phyloP scores from a whole-genome alignment of 2,113 vertebrate species.

The Halcyon malimbica region DNA sequence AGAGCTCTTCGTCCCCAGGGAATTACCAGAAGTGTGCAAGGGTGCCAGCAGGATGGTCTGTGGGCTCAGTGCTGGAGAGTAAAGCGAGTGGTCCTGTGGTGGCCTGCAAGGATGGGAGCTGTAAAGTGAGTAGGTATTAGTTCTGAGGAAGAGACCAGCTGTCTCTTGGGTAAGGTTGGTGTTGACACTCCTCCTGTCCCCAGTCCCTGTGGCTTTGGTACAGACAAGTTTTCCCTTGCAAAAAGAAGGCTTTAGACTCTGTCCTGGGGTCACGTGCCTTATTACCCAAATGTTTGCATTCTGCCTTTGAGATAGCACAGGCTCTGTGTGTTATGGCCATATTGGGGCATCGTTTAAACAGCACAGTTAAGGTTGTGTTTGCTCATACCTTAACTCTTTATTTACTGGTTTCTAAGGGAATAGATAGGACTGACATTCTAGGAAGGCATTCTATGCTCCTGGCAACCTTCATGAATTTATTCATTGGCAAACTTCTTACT shows the following conservation, averaged over 20 bases:
- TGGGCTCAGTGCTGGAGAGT: neutral
- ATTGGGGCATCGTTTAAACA: conserved; percentile 61
- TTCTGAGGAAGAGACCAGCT: neutral
- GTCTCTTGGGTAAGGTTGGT: neutral
- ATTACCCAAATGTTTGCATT: conserved; percentile 47
- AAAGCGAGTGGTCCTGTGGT: fast-evolving
- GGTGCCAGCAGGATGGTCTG: neutral
- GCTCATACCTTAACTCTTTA: conserved; percentile 57
- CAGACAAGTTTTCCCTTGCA: neutral
- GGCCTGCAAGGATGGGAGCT: fast-evolving
- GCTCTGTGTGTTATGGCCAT: conserved; percentile 47
- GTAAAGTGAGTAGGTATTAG: neutral
- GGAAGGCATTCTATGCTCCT: neutral
- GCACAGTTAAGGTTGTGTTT: conserved; percentile 41
- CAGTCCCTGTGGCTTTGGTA: fast-evolving
- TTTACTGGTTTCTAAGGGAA: conserved; percentile 30
- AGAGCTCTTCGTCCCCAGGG: neutral
- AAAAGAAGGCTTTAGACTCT: neutral
- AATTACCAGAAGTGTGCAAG: neutral
- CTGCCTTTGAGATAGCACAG: conserved; percentile 59
- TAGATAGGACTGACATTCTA: neutral
- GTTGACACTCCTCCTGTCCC: neutral
- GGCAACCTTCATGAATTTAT: neutral
- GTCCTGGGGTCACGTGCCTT: conserved; percentile 5
- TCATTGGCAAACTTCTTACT: neutral